These are phyloP conservation scores for Tryphoninae sp. DNA, from an alignment of 2,888 invertebrate species.

Conservation along the genomic window DNA sequence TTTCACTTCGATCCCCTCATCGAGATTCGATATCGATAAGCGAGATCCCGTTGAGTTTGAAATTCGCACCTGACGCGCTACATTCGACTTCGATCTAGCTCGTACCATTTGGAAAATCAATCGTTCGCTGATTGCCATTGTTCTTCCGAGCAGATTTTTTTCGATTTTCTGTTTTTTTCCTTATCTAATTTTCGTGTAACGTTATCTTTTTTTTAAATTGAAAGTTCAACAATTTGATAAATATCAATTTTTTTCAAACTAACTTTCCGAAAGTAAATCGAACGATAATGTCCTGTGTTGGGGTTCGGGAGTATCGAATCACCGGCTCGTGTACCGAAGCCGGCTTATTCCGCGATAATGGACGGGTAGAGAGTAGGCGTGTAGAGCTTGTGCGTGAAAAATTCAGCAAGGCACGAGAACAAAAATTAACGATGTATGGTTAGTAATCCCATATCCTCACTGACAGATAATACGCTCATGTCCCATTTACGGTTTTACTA, in stretches of 20 bases:
- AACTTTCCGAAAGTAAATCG: neutral
- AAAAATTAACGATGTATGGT: constrained; percentile 76
- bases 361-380: constrained; percentile 62
- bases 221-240: neutral
- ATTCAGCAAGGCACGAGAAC: constrained; percentile 54
- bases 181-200: neutral
- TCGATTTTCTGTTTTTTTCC: neutral
- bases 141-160: neutral
- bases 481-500: neutral
- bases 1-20: constrained; percentile 54
- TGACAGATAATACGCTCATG: constrained; percentile 60
- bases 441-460: constrained; percentile 72
- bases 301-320: constrained; percentile 16
- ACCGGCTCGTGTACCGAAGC: neutral
- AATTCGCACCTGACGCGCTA: constrained; percentile 15
- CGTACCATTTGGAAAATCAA: constrained; percentile 7
- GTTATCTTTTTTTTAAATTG: neutral
- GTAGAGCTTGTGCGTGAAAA: neutral
- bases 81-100: neutral
- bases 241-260: neutral
- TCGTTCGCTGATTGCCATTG: neutral
- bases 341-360: constrained; percentile 69
- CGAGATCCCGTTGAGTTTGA: constrained; percentile 1
- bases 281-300: constrained; percentile 25
- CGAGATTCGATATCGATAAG: constrained; percentile 53